A percentile compares a stretch with the other conserved stretches of the same genome.
Evolutionary conservation across 1,140 invertebrate species (phyloP).

Genomic region (Neodiprion lecontei): DNA sequence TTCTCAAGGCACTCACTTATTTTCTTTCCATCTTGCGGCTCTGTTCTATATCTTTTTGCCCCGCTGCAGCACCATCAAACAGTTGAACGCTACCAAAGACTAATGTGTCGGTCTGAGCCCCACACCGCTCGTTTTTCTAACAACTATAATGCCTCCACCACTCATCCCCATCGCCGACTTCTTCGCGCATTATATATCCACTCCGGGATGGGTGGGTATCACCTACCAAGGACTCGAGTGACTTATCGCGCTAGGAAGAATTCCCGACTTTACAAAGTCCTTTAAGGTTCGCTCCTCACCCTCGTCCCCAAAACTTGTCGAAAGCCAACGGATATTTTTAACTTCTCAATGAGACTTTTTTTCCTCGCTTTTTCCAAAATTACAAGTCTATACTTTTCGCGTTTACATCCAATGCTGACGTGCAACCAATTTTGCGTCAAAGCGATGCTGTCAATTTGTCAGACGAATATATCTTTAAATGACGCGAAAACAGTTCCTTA

Average conservation of each 20-base stretch:
- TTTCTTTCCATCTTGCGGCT: neutral
- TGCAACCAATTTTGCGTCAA: no score
- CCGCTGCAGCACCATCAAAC: slow-evolving; percentile 41
- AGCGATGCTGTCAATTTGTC: no score
- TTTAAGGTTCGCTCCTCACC: no score
- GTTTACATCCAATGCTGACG: no score
- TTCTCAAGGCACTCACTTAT: neutral
- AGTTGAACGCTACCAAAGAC: slow-evolving; percentile 48
- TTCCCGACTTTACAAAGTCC: no score
- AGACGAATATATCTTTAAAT: no score
- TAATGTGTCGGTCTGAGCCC: slow-evolving; percentile 36
- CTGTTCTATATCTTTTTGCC: neutral
- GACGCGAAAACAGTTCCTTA: no score
- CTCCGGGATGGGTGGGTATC: slow-evolving; percentile 4
- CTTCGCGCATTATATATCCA: slow-evolving; percentile 1
- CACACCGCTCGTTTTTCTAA: slow-evolving; percentile 28
- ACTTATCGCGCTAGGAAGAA: neutral
- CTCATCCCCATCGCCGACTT: slow-evolving; percentile 22
- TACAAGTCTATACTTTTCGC: no score
- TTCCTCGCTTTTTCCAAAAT: no score
- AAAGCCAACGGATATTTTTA: no score
- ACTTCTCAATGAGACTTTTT: no score
- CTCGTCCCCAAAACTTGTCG: no score
- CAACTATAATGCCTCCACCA: slow-evolving; percentile 8
- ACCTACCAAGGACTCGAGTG: slow-evolving; percentile 14